phyloP scores from a whole-genome alignment of 2,113 vertebrate species.

The Oreotrochilus melanogaster region DNA sequence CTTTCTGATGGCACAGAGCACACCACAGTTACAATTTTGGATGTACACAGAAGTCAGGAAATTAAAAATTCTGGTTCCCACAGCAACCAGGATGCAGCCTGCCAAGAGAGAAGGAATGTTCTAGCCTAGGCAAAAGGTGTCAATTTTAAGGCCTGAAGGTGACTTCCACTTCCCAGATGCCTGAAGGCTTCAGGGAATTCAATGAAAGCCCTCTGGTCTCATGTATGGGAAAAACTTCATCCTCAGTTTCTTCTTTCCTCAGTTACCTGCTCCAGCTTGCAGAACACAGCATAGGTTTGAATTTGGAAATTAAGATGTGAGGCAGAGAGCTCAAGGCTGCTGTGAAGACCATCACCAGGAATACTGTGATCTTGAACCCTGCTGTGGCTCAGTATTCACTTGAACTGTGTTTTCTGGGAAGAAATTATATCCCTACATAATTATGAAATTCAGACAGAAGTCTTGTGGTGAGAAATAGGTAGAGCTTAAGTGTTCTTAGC shows the following conservation, averaged over 20 bases:
- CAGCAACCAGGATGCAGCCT: conserved; percentile 61
- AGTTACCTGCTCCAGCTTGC: not conserved
- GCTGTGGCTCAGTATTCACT: accelerated
- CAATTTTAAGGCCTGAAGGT: conserved; percentile 30
- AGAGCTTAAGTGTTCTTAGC: not conserved
- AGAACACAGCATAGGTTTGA: not conserved
- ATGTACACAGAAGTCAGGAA: conserved; percentile 42
- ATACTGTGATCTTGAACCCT: not conserved
- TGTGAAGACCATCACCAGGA: not conserved
- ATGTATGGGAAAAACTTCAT: accelerated
- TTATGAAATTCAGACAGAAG: not conserved
- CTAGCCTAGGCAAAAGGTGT: conserved; percentile 43
- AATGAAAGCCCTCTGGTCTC: not conserved
- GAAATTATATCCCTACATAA: not conserved
- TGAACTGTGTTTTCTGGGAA: not conserved
- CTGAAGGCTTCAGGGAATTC: not conserved
- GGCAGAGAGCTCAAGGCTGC: not conserved
- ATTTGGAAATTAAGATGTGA: not conserved
- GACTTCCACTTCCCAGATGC: conserved; percentile 10
- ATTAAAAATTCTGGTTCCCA: conserved; percentile 62
- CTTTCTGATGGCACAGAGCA: not conserved
- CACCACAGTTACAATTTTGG: conserved; percentile 29
- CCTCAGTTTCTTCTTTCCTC: not conserved
- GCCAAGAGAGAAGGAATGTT: conserved; percentile 47
- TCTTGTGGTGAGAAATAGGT: not conserved